Evolutionary conservation across 2,797 vertebrate genomes (phyloP).

Genomic region (Loris lydekkerianus): DNA sequence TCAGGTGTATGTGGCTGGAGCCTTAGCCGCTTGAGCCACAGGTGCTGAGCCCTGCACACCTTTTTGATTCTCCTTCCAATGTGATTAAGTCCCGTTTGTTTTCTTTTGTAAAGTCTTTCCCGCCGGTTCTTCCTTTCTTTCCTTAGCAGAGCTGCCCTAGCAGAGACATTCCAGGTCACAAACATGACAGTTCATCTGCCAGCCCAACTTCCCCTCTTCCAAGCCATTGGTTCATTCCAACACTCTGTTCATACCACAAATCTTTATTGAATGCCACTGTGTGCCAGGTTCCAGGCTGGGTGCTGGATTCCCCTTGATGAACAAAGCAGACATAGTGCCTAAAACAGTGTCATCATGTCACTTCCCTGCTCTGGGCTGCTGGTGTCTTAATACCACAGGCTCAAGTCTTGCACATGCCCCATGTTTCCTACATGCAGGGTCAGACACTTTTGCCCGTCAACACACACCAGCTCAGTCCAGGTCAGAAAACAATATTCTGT

Average conservation of each 20-base stretch:
- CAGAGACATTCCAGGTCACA: not conserved
- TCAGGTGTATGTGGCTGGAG: no score
- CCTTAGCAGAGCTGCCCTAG: no score
- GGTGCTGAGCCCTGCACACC: no score
- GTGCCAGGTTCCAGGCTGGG: not conserved
- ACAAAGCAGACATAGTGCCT: not conserved
- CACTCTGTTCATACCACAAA: not conserved
- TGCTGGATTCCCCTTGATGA: not conserved
- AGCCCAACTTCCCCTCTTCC: not conserved
- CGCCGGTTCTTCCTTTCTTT: not conserved
- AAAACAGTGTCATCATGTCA: not conserved
- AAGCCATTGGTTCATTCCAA: not conserved
- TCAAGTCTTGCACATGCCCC: rapidly evolving
- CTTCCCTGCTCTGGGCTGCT: not conserved
- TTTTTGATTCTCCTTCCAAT: not conserved
- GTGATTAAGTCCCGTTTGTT: not conserved
- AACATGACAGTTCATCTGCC: not conserved
- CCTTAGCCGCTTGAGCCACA: no score
- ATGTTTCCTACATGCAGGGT: not conserved
- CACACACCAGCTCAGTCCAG: rapidly evolving
- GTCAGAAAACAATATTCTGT: not conserved
- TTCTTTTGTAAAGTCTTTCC: not conserved
- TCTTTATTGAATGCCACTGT: not conserved
- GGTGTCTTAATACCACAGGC: not conserved
- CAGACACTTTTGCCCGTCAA: not conserved